phyloP scores from a whole-genome alignment of 2,797 vertebrate species.

The Rhynchotus rufescens region DNA sequence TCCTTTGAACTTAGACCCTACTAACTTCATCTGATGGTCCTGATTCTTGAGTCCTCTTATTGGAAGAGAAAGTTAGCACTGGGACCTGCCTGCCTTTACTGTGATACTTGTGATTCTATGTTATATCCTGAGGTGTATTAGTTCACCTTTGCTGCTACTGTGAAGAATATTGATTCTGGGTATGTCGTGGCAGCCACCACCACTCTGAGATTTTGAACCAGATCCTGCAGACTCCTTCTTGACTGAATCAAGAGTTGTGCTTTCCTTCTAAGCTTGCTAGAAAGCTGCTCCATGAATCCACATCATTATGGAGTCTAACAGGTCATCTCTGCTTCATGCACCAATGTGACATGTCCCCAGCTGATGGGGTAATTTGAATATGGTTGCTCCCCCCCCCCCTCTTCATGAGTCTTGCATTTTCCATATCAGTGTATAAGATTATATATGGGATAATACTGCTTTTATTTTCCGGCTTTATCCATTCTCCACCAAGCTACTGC shows the following conservation, averaged over 20 bases:
- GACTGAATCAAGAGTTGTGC: neutral
- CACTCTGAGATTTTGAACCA: neutral
- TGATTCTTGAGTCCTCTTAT: neutral
- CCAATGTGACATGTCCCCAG: neutral
- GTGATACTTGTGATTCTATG: neutral
- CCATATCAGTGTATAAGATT: neutral
- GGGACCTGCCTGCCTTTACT: neutral
- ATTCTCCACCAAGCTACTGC: neutral
- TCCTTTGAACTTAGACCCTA: neutral
- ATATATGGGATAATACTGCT: neutral
- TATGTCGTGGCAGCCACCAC: neutral
- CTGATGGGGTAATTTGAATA: neutral
- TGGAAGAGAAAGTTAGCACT: neutral
- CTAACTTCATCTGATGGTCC: neutral
- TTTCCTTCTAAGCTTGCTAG: neutral
- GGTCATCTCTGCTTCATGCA: neutral
- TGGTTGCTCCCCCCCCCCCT: neutral
- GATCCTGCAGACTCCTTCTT: neutral
- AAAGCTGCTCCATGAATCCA: neutral
- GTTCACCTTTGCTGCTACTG: rapidly evolving
- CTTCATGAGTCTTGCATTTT: neutral
- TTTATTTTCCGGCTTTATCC: neutral
- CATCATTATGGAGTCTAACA: neutral
- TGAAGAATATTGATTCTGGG: neutral
- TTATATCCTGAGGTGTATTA: neutral